Evolutionary conservation across 2,888 invertebrate genomes (phyloP).

Genomic region (Carcina quercana): DNA sequence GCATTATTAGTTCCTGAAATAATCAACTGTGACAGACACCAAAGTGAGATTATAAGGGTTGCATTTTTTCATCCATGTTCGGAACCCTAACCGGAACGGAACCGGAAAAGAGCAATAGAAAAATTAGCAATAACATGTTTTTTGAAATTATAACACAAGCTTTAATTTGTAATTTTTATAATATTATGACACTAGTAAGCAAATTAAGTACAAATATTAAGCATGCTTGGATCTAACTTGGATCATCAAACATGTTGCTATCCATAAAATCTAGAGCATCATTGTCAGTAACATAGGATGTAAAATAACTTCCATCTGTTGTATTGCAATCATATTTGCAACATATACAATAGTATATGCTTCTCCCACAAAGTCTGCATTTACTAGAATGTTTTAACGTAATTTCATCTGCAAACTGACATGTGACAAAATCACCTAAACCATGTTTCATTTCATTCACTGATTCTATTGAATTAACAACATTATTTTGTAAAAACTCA

Average conservation of each 20-base stretch:
- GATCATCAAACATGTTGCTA: conserved; percentile 53
- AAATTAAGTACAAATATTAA: too few relatives aligned
- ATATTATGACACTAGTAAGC: too few relatives aligned
- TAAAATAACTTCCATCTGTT: conserved; percentile 50
- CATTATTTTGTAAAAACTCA: conserved; percentile 78
- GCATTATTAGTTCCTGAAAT: too few relatives aligned
- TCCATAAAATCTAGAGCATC: conserved; percentile 58
- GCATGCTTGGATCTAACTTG: not conserved
- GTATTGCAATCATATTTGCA: conserved; percentile 40
- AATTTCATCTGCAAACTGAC: conserved; percentile 54
- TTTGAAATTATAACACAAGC: too few relatives aligned
- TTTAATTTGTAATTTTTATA: not conserved
- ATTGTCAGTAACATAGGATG: conserved; percentile 38
- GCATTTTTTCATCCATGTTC: too few relatives aligned
- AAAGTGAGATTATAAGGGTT: too few relatives aligned
- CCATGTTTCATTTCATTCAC: conserved; percentile 25
- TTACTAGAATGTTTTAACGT: conserved; percentile 54
- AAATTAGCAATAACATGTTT: too few relatives aligned
- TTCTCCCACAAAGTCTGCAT: conserved; percentile 57
- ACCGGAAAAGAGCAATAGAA: too few relatives aligned
- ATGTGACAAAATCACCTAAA: conserved; percentile 43
- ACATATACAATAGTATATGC: conserved; percentile 53
- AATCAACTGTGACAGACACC: too few relatives aligned
- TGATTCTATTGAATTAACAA: conserved; percentile 40
- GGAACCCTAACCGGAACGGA: too few relatives aligned